Base-by-base conservation (phyloP, 2,888 invertebrate species). In the Gymnocheta viridis region DNA sequence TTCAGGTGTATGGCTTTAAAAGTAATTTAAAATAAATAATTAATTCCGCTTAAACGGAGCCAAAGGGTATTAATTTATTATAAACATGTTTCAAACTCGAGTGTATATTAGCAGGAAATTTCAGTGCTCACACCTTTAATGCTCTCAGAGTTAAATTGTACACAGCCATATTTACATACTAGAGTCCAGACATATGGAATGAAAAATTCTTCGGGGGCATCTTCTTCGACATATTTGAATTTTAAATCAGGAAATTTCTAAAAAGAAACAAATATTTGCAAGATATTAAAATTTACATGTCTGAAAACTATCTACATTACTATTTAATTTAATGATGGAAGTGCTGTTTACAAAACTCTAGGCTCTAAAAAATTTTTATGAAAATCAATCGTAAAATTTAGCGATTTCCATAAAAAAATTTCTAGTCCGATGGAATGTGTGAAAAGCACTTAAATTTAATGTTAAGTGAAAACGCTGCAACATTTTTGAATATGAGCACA, bases 211-310 rank as follows among this genome's bases (percentile, higher is more conserved):
- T 99, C 99, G 0, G 99, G 99, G 79, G 97, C 95, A 86, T 99
- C 99, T 92, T 99, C 99, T 92, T 99, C 99, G 0, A 99, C 99
- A 91, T 99, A 99, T 87, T 98, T 98, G 93, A 99, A 99, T 92
- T 99, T 99, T 60, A 99, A 93, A 89, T 99, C 99, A 0, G 99
- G 99, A 92, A 99, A 99, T 95, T 99, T 99, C 97, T 98, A 93
- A 2, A 93, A 92, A 82, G 84, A 82, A 88, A 44, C 12, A 27
- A n/a, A 17, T 62, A 44, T 24, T 17, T 41, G 3, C 9, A 12
- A 60, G 2, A 14, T 19, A 22, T 60, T 32, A 29, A 29, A 32
- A 19, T 19, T n/a, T n/a, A n/a, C n/a, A n/a, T n/a, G n/a, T n/a
- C n/a, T n/a, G n/a, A n/a, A 41, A n/a, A n/a, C 4, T n/a, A 5